Conservation (phyloP, 35 echinoderm and acorn worm genomes). For the Stichopus chloronotus region DNA sequence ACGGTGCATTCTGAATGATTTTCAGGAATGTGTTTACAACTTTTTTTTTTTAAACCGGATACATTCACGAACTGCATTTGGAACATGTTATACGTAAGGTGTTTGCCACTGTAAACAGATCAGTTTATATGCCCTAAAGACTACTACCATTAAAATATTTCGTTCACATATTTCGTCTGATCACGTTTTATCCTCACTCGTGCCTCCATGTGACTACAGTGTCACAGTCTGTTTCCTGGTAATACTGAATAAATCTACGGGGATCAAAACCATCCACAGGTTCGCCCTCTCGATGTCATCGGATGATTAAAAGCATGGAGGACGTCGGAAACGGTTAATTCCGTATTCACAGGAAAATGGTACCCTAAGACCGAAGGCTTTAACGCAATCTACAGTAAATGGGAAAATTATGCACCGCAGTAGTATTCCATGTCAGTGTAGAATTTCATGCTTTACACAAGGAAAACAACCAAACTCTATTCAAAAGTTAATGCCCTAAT, state of each 20-base stretch:
- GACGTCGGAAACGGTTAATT: not conserved
- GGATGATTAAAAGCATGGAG: not conserved
- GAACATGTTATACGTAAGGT: too few species aligned
- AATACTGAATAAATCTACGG: not conserved
- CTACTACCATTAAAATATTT: not conserved
- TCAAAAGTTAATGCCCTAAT: not conserved
- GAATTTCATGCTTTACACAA: not conserved
- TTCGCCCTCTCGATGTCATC: not conserved
- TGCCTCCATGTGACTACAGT: not conserved
- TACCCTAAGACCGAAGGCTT: not conserved
- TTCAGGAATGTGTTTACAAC: too few species aligned
- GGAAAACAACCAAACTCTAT: not conserved
- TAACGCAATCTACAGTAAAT: not conserved
- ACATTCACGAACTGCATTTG: too few species aligned
- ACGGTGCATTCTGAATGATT: too few species aligned
- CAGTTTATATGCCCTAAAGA: not conserved
- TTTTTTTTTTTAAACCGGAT: too few species aligned
- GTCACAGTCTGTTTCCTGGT: not conserved
- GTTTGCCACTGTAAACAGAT: not conserved
- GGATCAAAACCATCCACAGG: not conserved
- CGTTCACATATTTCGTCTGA: not conserved
- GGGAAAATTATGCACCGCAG: not conserved
- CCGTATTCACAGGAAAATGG: not conserved
- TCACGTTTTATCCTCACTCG: not conserved
- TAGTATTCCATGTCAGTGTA: not conserved